Evolutionary conservation across 30 jellyfish, hydroid and myxozoan species (phyloP).

Genomic region (Euphysa ruthae): DNA sequence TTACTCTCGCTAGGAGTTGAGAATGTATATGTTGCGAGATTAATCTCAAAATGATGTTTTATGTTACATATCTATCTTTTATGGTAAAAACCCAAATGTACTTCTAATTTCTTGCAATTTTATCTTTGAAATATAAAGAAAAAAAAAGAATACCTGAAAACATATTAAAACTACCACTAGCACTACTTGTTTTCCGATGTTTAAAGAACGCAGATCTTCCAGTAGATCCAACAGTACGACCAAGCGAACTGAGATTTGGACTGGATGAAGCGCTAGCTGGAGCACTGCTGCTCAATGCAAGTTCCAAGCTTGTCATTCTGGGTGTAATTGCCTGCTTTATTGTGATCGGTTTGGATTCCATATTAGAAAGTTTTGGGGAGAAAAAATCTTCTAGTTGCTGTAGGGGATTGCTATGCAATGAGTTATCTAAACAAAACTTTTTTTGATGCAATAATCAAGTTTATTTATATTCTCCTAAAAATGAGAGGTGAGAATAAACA

Average conservation of each 20-base stretch:
- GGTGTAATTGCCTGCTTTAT: constrained; percentile 39
- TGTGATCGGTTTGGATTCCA: constrained; percentile 57
- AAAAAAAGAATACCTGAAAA: constrained; percentile 43
- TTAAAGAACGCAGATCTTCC: constrained; percentile 77
- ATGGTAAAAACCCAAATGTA: no score
- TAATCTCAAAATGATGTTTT: no score
- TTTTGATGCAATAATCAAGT: no score
- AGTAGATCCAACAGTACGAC: constrained; percentile 37
- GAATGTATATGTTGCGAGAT: no score
- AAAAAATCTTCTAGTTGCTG: constrained; percentile 24
- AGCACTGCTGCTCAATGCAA: constrained; percentile 71
- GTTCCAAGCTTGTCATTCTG: no score
- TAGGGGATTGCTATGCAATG: constrained; percentile 47
- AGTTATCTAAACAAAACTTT: no score
- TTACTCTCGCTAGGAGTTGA: no score
- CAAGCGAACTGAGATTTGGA: constrained; percentile 61
- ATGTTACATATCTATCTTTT: no score
- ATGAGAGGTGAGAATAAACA: no score
- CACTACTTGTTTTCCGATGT: constrained; percentile 65
- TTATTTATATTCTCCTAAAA: no score
- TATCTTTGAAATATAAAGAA: background rate
- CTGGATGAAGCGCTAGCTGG: constrained; percentile 85
- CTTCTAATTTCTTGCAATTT: no score
- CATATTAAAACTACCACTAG: constrained; percentile 51
- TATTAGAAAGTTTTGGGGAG: background rate